Conservation (phyloP, 2,797 vertebrate species). For the Ceryle rudis region DNA sequence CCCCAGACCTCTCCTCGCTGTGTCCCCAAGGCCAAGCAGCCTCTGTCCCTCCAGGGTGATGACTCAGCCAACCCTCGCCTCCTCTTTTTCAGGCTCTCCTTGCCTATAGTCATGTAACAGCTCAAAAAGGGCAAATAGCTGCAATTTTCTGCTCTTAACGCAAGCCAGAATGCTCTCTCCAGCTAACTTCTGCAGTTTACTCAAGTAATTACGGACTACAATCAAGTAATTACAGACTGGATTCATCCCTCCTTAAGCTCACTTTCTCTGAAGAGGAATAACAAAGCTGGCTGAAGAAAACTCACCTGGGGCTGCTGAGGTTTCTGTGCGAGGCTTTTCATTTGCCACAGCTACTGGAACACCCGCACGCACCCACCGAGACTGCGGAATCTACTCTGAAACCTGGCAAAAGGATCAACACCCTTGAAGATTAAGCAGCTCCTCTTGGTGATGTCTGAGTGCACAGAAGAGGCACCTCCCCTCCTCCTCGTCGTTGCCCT, state of each 20-base stretch:
- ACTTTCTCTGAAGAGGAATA: background rate
- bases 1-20: background rate
- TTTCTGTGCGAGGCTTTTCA: background rate
- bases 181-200: background rate
- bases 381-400: background rate
- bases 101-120: background rate
- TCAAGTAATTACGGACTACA: background rate
- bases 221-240: background rate
- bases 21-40: no score
- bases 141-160: background rate
- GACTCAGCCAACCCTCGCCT: background rate
- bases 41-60: background rate
- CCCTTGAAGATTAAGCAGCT: background rate
- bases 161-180: background rate
- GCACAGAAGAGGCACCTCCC: background rate
- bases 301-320: background rate
- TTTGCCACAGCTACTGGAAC: background rate
- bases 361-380: background rate
- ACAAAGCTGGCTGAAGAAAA: background rate
- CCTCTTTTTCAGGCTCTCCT: background rate
- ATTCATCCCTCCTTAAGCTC: background rate
- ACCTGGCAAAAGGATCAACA: background rate
- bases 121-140: background rate
- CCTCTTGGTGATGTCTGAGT: background rate
- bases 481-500: background rate